A percentile compares a stretch with the other conserved stretches of the same genome.
Conservation (phyloP, 2,797 vertebrate species). For the Atherinosoma microstoma region DNA sequence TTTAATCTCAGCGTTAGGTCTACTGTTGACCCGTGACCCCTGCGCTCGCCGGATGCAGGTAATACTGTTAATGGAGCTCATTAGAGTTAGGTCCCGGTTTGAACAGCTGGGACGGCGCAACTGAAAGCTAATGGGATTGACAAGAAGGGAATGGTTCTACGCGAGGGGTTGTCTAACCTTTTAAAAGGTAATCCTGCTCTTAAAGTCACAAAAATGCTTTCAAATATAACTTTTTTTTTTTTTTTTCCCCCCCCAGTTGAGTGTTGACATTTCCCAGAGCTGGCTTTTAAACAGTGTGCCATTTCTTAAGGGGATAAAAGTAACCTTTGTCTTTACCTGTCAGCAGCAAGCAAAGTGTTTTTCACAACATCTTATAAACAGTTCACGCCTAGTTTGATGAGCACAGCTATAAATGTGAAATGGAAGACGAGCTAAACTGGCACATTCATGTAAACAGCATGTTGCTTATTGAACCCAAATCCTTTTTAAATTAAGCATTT, state of each 20-base stretch:
- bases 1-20: constrained; percentile 80
- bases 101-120: constrained; percentile 70
- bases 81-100: constrained; percentile 73
- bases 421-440: not conserved
- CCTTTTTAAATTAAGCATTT: not conserved
- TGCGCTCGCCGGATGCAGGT: constrained; percentile 76
- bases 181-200: constrained; percentile 35
- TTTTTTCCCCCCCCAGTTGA: constrained; percentile 2
- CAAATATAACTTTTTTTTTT: constrained; percentile 31
- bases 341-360: not conserved
- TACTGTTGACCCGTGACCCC: constrained; percentile 76
- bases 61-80: constrained; percentile 82
- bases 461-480: not conserved
- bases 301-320: constrained; percentile 17
- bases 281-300: constrained; percentile 1
- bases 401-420: not conserved
- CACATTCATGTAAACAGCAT: not conserved
- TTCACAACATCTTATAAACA: constrained; percentile 6
- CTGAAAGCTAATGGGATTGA: constrained; percentile 75
- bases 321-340: constrained; percentile 11
- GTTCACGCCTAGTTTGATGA: not conserved
- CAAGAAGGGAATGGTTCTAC: constrained; percentile 45
- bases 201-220: constrained; percentile 33
- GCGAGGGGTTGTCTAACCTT: constrained; percentile 35
- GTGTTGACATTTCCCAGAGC: constrained; percentile 38